Conservation (phyloP, 1,140 invertebrate genomes). For the Drosophila bocki region DNA sequence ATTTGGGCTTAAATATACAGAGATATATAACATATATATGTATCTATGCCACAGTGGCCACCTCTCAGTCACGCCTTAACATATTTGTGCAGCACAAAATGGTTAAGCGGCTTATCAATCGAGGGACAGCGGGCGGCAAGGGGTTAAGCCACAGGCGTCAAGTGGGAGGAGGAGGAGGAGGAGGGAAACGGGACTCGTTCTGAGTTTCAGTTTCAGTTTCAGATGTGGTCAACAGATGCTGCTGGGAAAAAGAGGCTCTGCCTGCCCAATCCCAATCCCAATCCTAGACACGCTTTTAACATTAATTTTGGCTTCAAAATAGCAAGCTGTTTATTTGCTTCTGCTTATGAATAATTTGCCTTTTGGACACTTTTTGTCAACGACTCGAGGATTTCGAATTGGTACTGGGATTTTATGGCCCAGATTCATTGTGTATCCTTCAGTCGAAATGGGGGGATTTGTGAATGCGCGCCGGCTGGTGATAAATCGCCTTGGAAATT, state of each 20-base stretch:
- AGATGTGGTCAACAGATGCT: conserved; percentile 30
- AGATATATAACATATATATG: too few relatives aligned
- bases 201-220: conserved; percentile 2
- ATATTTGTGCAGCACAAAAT: conserved; percentile 49
- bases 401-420: neutral
- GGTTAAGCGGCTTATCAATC: conserved; percentile 45
- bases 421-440: conserved; percentile 1
- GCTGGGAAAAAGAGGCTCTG: neutral
- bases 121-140: conserved; percentile 15
- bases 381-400: conserved; percentile 1
- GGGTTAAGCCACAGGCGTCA: conserved; percentile 45
- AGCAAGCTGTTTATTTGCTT: conserved; percentile 41
- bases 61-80: conserved; percentile 12
- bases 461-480: conserved; percentile 11
- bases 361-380: conserved; percentile 44
- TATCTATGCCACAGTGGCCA: conserved; percentile 16
- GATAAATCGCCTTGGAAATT: conserved; percentile 43
- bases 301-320: conserved; percentile 21
- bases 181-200: neutral
- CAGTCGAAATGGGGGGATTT: conserved; percentile 8
- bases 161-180: conserved; percentile 8
- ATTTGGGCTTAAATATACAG: neutral
- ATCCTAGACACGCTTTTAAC: conserved; percentile 20
- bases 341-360: conserved; percentile 48
- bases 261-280: neutral